Evolutionary conservation across 2,113 vertebrate species (phyloP).

Genomic region (Amphilophus citrinellus): DNA sequence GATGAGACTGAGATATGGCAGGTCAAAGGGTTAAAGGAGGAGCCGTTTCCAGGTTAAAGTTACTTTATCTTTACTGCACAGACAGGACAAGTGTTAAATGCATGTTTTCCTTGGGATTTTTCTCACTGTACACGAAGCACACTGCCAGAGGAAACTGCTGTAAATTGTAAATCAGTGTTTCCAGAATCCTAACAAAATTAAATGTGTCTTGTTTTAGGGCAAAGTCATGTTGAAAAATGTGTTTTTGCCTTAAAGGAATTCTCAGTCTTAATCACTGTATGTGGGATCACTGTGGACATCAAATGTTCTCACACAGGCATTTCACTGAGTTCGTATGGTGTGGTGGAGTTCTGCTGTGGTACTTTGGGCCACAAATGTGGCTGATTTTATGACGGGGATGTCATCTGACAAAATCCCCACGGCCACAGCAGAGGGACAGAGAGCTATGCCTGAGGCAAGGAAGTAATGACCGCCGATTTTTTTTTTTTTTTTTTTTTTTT

Average conservation of each 20-base stretch:
- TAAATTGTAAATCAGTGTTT: neutral
- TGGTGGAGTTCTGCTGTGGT: neutral
- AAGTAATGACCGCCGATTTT: neutral
- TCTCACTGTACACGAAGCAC: neutral
- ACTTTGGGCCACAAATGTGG: neutral
- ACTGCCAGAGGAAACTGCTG: neutral
- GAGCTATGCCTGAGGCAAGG: neutral
- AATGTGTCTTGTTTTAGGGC: neutral
- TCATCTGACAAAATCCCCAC: neutral
- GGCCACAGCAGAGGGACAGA: neutral
- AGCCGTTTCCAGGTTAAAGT: neutral
- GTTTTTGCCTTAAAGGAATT: slow-evolving; percentile 8
- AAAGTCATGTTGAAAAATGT: neutral
- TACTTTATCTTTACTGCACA: neutral
- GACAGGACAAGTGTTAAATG: neutral
- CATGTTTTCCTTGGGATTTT: neutral
- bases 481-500: too few relatives aligned
- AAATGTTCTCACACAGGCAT: neutral
- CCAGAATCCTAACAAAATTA: neutral
- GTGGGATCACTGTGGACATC: neutral
- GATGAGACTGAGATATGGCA: neutral
- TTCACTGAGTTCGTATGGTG: neutral
- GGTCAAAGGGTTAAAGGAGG: neutral
- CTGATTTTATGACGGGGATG: slow-evolving; percentile 2
- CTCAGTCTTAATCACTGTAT: neutral